Evolutionary conservation across 1,140 invertebrate genomes (phyloP), one percentile per base, ranked within the genome.

Genomic region (Lamellibrachia luymesi): DNA sequence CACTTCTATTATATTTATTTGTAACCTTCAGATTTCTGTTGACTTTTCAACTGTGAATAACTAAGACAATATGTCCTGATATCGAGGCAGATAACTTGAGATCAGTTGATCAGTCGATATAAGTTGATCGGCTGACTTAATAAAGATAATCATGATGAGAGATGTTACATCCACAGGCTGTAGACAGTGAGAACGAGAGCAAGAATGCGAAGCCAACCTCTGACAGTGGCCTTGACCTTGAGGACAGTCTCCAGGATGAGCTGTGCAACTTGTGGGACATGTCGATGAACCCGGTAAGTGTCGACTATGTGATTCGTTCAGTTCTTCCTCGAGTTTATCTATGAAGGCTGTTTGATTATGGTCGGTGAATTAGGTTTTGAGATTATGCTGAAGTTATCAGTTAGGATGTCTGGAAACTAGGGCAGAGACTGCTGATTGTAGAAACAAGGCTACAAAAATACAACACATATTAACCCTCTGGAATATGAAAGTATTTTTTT

Each of bases 201-300:
- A 4, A 92, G 92, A 92, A 90, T 1, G 93, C 91, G 10, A 94
- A 94, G 38, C 90, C 64, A 10, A 93, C 94, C 13, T 93, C 27
- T 92, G 94, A 95, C 27, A 94, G 95, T 93, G 94, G 93, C 51
- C 93, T 95, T 22, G 95, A 96, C 93, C 94, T 96, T n/a, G 95
- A 95, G 94, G 95, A 96, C 90, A 95, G 95, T 13, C 92, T 95
- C 10, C 95, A 96, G 92, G 95, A 95, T 94, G 95, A 96, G 91
- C 94, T 96, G 10, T 96, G 95, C 94, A 94, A 95, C 94, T 94
- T 96, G 1, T 96, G 95, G 95, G 95, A 96, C 91, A 96, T 96
- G 95, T 95, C 95, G 10, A 96, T 95, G 95, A 95, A 95, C 91
- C 89, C 93, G 10, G 95, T 96, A 94, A 94, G 94, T 90, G 25